Base-by-base conservation (phyloP, 2,888 invertebrate genomes). In the Xestoiulus laeticollis region DNA sequence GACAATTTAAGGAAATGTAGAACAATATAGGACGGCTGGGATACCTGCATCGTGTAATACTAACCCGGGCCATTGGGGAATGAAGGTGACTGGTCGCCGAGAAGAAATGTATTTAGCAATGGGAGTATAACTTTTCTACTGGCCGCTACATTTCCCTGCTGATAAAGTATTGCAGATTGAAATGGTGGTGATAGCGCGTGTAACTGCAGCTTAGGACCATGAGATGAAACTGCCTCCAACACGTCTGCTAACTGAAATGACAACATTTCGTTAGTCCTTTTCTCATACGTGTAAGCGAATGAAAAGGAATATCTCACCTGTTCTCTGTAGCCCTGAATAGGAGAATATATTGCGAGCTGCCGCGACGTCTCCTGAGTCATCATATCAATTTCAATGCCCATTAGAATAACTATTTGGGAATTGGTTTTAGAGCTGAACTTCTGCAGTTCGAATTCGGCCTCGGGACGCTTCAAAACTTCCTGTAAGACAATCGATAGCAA, bases 71-170 rank as follows among this genome's bases (percentile, higher is more conserved):
- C 26, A 44, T 43, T 85, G 22, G 85, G 85, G 43, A 87, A 30
- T 44, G 87, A 78, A 30, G 68, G 87, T 30, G 87, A 87, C 26
- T 44, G 78, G 38, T 82, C 87, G 30, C 87, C 87, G 12, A 33
- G 82, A 8, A 87, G 87, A 86, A 87, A 89, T 16, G 85, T 87
- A 30, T 88, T 78, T 19, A 90, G 84, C 0, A 90, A 59, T 14
- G 90, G 90, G n/a, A 90, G 85, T 30, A 90, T 88, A 6, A 89
- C 89, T 88, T 90, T 90, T 82, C 90, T 88, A 44, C 90, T 90
- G 78, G 90, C 90, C 10, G 88, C 87, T 33, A 78, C 43, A 87
- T 90, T 90, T 26, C 68, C 88, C 85, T 90, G 90, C 22, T 83
- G 87, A 53, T 85, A 89, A 10, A 88, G 26, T 8, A 48, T 48